phyloP scores from a whole-genome alignment of 2,113 vertebrate genomes.

The Archilochus colubris region DNA sequence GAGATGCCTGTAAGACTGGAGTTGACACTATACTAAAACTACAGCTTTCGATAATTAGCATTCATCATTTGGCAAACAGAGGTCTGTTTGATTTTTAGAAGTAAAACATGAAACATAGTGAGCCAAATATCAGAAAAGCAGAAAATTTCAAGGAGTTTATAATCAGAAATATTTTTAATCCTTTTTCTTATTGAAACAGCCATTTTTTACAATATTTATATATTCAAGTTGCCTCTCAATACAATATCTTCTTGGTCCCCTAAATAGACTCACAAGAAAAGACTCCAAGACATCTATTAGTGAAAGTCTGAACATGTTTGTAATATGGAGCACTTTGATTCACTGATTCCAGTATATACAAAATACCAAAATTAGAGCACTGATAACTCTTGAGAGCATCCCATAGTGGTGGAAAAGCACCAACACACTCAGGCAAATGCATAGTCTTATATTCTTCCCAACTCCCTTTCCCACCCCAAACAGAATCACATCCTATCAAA shows the following conservation, averaged over 20 bases:
- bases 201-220: background rate
- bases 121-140: background rate
- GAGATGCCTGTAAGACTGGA: conserved; percentile 88
- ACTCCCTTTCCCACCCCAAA: background rate
- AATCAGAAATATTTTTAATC: background rate
- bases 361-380: background rate
- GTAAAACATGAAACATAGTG: background rate
- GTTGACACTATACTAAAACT: background rate
- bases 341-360: background rate
- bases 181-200: background rate
- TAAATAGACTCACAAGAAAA: background rate
- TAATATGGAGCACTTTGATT: background rate
- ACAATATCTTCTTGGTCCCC: background rate
- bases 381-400: background rate
- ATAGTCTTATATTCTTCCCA: fast-evolving
- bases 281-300: background rate
- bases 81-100: background rate
- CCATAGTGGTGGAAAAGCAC: background rate
- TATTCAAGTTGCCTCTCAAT: background rate
- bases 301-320: background rate
- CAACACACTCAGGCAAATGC: background rate
- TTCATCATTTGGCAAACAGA: background rate
- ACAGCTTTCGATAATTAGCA: background rate
- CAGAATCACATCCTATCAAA: background rate
- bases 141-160: background rate